Conservation (phyloP, 2,888 invertebrate genomes). For the Drosophila helvetica region DNA sequence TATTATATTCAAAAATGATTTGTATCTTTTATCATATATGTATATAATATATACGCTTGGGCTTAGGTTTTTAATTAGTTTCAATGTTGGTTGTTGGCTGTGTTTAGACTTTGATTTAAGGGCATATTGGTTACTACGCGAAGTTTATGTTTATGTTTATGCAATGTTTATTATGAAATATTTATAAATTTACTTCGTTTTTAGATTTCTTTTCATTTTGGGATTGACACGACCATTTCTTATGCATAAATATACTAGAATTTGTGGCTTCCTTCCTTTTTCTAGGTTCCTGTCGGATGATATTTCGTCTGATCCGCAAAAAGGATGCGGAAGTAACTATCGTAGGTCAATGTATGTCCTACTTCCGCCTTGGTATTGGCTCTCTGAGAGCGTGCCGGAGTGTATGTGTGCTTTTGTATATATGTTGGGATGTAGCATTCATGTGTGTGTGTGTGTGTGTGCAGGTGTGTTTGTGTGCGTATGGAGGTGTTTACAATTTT, state of each 20-base stretch:
- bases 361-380: constrained; percentile 57
- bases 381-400: constrained; percentile 65
- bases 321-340: constrained; percentile 23
- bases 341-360: constrained; percentile 26
- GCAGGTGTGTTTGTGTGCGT: constrained; percentile 13
- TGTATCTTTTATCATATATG: constrained; percentile 42
- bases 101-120: constrained; percentile 72
- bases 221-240: constrained; percentile 49
- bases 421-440: constrained; percentile 31
- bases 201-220: constrained; percentile 42
- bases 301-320: constrained; percentile 2
- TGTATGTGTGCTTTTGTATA: constrained; percentile 31
- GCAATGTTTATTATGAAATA: constrained; percentile 46
- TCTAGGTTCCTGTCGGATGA: constrained; percentile 11
- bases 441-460: constrained; percentile 39
- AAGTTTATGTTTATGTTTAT: constrained; percentile 29
- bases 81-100: constrained; percentile 51
- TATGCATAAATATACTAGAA: constrained; percentile 45
- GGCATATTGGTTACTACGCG: constrained; percentile 69
- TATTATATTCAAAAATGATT: constrained; percentile 53
- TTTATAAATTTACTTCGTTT: constrained; percentile 63
- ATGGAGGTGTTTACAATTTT: constrained; percentile 17
- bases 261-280: constrained; percentile 39
- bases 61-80: constrained; percentile 47
- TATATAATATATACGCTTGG: constrained; percentile 43